A percentile compares a stretch with the other conserved stretches of the same genome.
These are phyloP conservation scores for Ciconia stormi DNA, from an alignment of 2,113 vertebrate species.

Conservation along the genomic window DNA sequence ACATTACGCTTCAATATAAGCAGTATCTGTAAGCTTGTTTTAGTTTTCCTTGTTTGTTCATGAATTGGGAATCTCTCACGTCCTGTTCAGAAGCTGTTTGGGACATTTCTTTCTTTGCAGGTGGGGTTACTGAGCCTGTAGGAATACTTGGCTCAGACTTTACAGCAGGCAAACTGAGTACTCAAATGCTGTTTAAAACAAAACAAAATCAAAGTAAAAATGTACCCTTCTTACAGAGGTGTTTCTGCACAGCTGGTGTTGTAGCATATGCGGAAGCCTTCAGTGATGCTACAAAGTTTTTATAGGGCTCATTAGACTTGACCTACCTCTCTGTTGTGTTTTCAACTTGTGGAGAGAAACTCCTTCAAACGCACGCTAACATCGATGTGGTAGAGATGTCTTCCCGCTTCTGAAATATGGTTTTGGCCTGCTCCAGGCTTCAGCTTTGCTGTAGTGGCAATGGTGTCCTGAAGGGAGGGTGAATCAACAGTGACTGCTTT, in stretches of 20 bases:
- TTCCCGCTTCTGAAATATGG: neutral
- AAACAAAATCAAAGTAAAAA: constrained; percentile 7
- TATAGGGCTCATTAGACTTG: neutral
- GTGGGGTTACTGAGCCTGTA: neutral
- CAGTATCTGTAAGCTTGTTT: neutral
- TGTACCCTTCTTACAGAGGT: neutral
- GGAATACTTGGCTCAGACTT: neutral
- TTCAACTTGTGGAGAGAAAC: neutral
- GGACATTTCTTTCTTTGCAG: neutral
- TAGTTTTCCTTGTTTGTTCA: neutral
- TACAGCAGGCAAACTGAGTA: neutral
- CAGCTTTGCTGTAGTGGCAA: neutral
- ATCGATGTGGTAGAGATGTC: fast-evolving
- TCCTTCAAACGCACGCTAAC: neutral
- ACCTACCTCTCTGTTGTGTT: neutral
- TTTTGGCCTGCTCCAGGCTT: neutral
- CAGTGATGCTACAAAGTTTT: neutral
- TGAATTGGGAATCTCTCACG: neutral
- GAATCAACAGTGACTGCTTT: neutral
- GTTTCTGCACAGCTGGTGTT: neutral
- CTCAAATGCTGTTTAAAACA: neutral
- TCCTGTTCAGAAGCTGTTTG: neutral
- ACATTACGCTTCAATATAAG: neutral
- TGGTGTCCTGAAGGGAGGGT: neutral
- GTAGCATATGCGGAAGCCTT: neutral